phyloP scores from a whole-genome alignment of 2,888 invertebrate genomes.

The Eudasyphora cyanicolor region DNA sequence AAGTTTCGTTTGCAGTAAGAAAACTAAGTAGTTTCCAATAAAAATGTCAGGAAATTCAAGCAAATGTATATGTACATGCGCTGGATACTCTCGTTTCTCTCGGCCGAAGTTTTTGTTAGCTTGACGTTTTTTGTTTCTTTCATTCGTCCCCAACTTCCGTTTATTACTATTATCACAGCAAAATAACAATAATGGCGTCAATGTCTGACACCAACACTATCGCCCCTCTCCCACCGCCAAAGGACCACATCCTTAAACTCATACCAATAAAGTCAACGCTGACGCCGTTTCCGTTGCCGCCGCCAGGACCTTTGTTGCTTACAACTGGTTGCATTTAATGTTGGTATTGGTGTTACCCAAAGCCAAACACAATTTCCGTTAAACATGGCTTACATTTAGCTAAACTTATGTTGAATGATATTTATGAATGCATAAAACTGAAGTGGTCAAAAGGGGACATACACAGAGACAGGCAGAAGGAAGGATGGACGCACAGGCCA shows the following conservation, averaged over 20 bases:
- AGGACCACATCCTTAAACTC: background rate
- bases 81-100: background rate
- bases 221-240: constrained; percentile 21
- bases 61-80: constrained; percentile 40
- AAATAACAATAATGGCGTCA: constrained; percentile 56
- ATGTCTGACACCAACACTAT: constrained; percentile 53
- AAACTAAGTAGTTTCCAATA: constrained; percentile 68
- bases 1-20: constrained; percentile 44
- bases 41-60: constrained; percentile 67
- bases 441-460: constrained; percentile 49
- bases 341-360: constrained; percentile 44
- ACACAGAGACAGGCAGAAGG: no score
- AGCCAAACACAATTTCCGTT: constrained; percentile 62
- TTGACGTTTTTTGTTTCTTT: constrained; percentile 36
- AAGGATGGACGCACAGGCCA: no score
- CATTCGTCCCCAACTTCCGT: constrained; percentile 30
- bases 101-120: constrained; percentile 1
- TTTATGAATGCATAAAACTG: constrained; percentile 56
- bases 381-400: constrained; percentile 47
- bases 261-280: background rate
- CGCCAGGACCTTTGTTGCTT: background rate
- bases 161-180: constrained; percentile 30
- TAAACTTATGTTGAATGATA: constrained; percentile 30
- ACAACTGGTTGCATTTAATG: constrained; percentile 50
- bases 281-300: background rate